These are phyloP conservation scores for Ceratoteleas bidentatus DNA, from an alignment of 1,140 invertebrate genomes.

Conservation along the genomic window DNA sequence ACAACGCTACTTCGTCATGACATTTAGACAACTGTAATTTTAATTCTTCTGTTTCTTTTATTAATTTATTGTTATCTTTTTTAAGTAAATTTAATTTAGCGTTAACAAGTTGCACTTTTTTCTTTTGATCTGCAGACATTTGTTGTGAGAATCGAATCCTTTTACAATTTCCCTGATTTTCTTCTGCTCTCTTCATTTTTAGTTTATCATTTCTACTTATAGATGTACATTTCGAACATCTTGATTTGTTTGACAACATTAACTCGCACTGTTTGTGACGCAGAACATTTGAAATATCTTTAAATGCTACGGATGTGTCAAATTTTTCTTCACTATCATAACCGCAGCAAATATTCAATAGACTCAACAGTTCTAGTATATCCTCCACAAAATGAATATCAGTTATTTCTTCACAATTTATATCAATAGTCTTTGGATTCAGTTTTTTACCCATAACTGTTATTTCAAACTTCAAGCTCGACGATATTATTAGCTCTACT, in stretches of 20 bases:
- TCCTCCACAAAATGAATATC: constrained; percentile 18
- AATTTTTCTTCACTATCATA: not conserved
- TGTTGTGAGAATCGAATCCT: constrained; percentile 8
- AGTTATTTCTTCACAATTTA: not conserved
- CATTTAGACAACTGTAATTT: not conserved
- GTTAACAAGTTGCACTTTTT: not conserved
- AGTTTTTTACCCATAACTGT: constrained; percentile 8
- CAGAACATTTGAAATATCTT: not conserved
- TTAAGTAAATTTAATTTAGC: not conserved
- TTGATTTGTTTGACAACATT: not conserved
- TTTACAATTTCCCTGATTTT: constrained; percentile 4
- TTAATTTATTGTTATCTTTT: not conserved
- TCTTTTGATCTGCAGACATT: not conserved
- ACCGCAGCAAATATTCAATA: constrained; percentile 11
- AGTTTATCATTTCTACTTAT: constrained; percentile 4
- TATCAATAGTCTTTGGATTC: constrained; percentile 1
- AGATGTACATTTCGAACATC: not conserved
- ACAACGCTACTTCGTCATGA: not conserved
- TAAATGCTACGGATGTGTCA: constrained; percentile 2
- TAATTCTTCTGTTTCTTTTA: not conserved
- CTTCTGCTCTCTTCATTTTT: constrained; percentile 1
- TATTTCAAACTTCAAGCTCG: not conserved
- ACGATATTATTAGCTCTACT: constrained; percentile 7
- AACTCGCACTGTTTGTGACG: constrained; percentile 19
- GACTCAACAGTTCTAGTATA: constrained; percentile 19